Base-by-base conservation (phyloP, 2,888 invertebrate species). In the Ectemnius continuus region DNA sequence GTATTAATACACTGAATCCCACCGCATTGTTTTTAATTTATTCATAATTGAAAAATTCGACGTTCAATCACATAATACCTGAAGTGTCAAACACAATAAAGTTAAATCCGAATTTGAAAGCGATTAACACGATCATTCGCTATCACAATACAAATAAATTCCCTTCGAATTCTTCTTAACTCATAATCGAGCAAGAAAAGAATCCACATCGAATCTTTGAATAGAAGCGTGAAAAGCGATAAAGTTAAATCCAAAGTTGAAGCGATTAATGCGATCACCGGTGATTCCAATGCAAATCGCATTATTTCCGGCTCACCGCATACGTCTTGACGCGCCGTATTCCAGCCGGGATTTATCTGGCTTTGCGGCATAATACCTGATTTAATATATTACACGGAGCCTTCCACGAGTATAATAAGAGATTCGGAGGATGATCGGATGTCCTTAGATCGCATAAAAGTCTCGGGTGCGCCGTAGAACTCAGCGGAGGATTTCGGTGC, bases 231-330 rank as follows among this genome's bases (percentile, higher is more conserved):
- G 2, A 23, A 23, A 23, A 23, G 16, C 2, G 46, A 61, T 61
- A 61, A 26, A 68, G 61, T 56, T 68, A 68, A 61, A 68, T 2
- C 36, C 36, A 8, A 47, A 59, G 28, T 58, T 59, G 66, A 58
- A 61, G 58, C 69, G 61, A 70, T 69, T 63, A 66, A 58, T 59
- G 45, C 28, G 56, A 77, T 36, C 36, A 36, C 36, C 11, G 8
- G 73, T 67, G 72, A 72, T 75, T 59, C 68, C 71, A 36, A 75
- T 79, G 77, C 73, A 79, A 79, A 79, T 79, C 79, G 75, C 70
- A 66, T 78, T 79, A 78, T 66, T 75, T 70, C 67, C 69, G 62
- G 57, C 47, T 64, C 78, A 65, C 47, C 72, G 78, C 68, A 73
- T 70, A 70, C 75, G 67, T 75, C 72, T 65, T 72, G 61, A 68